phyloP scores from a whole-genome alignment of 2,888 invertebrate genomes.

The Ypsolopha scabrella region DNA sequence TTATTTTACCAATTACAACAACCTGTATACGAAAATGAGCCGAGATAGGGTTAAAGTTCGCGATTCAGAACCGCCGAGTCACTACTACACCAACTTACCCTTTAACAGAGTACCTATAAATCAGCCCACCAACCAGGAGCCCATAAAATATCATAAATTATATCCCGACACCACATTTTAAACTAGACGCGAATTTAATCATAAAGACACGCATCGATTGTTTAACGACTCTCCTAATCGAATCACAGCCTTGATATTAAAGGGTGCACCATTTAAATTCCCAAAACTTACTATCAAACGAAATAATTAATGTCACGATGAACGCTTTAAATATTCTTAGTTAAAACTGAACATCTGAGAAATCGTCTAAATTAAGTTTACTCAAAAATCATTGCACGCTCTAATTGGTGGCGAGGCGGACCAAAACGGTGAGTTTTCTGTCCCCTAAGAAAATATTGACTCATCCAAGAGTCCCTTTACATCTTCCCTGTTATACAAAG shows the following conservation, averaged over 20 bases:
- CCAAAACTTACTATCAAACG: slow-evolving; percentile 16
- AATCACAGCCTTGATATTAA: slow-evolving; percentile 42
- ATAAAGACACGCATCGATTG: slow-evolving; percentile 62
- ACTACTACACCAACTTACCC: slow-evolving; percentile 28
- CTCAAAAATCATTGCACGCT: slow-evolving; percentile 62
- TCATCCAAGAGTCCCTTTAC: slow-evolving; percentile 45
- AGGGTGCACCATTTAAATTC: slow-evolving; percentile 39
- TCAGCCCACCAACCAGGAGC: slow-evolving; percentile 18
- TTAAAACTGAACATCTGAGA: slow-evolving; percentile 7
- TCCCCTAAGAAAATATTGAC: slow-evolving; percentile 66
- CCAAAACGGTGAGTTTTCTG: slow-evolving; percentile 34
- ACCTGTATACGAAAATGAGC: background rate
- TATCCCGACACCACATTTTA: slow-evolving; percentile 61
- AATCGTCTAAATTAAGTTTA: slow-evolving; percentile 52
- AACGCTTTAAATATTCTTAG: background rate
- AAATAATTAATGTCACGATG: background rate
- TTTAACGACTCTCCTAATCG: slow-evolving; percentile 56
- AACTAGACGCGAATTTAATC: slow-evolving; percentile 51
- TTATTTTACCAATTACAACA: background rate
- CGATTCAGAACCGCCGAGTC: slow-evolving; percentile 38
- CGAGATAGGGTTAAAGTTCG: slow-evolving; percentile 1
- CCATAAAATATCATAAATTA: slow-evolving; percentile 26
- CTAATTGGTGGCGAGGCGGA: slow-evolving; percentile 56
- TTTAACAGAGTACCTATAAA: slow-evolving; percentile 36
- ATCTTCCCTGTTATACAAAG: slow-evolving; percentile 62